Conservation (phyloP, 2,113 vertebrate species). For the Xenus cinereus region DNA sequence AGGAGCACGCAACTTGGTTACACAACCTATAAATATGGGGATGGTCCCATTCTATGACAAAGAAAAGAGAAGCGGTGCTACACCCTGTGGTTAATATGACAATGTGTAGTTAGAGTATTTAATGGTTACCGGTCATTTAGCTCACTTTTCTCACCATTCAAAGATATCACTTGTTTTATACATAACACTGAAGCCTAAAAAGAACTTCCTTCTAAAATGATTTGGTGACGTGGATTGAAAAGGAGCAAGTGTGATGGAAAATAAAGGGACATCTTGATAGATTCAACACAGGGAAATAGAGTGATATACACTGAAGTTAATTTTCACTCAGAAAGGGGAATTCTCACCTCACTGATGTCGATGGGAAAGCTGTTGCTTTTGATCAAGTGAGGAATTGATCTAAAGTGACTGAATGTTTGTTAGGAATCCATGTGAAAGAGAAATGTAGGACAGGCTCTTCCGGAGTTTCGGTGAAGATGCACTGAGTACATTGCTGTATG, state of each 20-base stretch:
- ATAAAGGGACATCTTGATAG: neutral
- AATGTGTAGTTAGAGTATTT: slow-evolving; percentile 13
- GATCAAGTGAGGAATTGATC: neutral
- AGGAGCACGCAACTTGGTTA: neutral
- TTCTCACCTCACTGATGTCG: neutral
- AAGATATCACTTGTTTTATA: slow-evolving; percentile 26
- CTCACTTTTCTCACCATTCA: slow-evolving; percentile 11
- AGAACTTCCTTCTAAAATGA: slow-evolving; percentile 8
- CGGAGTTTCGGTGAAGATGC: neutral
- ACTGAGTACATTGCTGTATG: neutral
- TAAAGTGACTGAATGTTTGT: neutral
- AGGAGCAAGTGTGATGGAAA: neutral
- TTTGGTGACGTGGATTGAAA: neutral
- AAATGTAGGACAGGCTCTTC: neutral
- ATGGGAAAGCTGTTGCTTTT: neutral
- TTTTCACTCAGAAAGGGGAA: neutral
- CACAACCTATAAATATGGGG: neutral
- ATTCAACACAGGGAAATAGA: neutral
- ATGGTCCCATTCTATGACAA: neutral
- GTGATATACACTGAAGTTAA: neutral
- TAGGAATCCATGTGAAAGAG: neutral
- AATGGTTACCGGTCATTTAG: neutral
- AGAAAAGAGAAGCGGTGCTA: slow-evolving; percentile 30
- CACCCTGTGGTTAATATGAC: slow-evolving; percentile 21
- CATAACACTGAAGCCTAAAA: neutral